Evolutionary conservation across 2,888 invertebrate species (phyloP).

Genomic region (Plutella xylostella): DNA sequence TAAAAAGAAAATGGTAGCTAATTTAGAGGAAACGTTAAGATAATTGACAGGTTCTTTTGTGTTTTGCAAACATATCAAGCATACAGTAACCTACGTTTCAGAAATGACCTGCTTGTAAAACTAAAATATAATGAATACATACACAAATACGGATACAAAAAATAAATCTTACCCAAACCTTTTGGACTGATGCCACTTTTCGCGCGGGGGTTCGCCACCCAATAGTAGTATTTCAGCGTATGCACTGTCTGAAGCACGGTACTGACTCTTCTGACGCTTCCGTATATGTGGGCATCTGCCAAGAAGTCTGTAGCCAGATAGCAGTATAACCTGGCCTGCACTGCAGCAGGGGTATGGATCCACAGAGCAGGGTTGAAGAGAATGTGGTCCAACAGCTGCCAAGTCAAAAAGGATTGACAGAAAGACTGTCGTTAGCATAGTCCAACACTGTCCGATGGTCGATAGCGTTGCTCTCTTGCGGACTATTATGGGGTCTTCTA

Average conservation of each 20-base stretch:
- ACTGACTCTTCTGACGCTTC: conserved; percentile 94
- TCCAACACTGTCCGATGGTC: conserved; percentile 63
- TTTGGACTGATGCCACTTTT: conserved; percentile 97
- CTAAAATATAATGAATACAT: no score
- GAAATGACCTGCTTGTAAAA: no score
- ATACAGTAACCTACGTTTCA: no score
- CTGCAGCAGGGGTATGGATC: conserved; percentile 97
- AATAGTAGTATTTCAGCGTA: conserved; percentile 98
- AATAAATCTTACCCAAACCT: conserved; percentile 82
- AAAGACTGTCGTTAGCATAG: conserved; percentile 82
- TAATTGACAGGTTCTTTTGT: no score
- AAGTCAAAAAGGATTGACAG: conserved; percentile 90
- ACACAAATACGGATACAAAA: no score
- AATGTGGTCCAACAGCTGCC: conserved; percentile 98
- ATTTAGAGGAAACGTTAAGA: no score
- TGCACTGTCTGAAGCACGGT: conserved; percentile 98
- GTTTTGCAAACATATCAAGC: no score
- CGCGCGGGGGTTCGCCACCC: conserved; percentile 95
- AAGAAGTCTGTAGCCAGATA: conserved; percentile 99
- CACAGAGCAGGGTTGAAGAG: conserved; percentile 99
- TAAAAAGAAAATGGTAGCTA: no score
- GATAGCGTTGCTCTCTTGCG: conserved; percentile 32
- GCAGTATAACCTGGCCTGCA: conserved; percentile 95
- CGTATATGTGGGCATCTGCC: conserved; percentile 97
- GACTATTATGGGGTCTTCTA: neutral